Evolutionary conservation across 2,888 invertebrate genomes (phyloP).

Genomic region (Biston betularia): DNA sequence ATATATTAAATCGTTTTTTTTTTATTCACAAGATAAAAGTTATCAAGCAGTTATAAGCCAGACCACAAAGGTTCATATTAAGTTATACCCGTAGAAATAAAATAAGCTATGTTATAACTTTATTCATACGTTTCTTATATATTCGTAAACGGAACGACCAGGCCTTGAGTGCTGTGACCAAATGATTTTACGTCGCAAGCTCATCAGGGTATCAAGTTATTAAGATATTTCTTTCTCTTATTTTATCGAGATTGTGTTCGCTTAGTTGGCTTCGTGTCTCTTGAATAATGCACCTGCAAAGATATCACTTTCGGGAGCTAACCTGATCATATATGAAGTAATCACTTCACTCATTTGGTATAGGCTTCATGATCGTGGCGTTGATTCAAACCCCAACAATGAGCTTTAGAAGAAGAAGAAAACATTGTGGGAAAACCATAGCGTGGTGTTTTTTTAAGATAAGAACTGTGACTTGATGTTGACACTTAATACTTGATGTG

Average conservation of each 20-base stretch:
- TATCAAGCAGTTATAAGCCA: background rate
- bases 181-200: conserved; percentile 74
- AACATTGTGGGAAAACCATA: no score
- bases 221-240: conserved; percentile 50
- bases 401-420: no score
- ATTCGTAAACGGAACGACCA: conserved; percentile 72
- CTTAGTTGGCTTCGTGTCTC: conserved; percentile 34
- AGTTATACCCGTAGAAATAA: conserved; percentile 10
- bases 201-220: conserved; percentile 64
- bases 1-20: background rate
- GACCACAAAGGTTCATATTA: conserved; percentile 16
- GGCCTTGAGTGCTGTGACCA: conserved; percentile 78
- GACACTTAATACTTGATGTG: no score
- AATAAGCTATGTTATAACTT: conserved; percentile 12
- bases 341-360: no score
- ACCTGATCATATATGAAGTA: no score
- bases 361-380: no score
- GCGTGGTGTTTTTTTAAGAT: no score
- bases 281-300: conserved; percentile 27
- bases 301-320: conserved; percentile 6
- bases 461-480: no score
- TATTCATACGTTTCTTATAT: conserved; percentile 25
- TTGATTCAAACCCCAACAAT: no score
- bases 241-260: conserved; percentile 37
- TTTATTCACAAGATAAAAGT: conserved; percentile 5